Conservation (phyloP, 2,888 invertebrate genomes). For the Drosophila macrothrix region DNA sequence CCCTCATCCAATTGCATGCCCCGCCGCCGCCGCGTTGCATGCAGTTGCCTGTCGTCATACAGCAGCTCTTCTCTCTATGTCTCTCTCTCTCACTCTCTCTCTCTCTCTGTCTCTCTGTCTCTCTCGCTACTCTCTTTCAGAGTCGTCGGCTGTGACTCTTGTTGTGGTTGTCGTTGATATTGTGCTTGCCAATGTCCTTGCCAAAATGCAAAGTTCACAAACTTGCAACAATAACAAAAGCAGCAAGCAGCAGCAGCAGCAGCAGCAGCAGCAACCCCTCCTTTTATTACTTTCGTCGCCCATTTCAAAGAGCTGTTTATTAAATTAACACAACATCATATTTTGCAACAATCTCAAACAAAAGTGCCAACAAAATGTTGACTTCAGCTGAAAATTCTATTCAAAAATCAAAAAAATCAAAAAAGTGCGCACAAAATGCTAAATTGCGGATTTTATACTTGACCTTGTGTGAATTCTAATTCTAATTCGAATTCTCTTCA, state of each 20-base stretch:
- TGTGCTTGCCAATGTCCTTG: slow-evolving; percentile 60
- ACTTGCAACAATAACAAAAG: slow-evolving; percentile 16
- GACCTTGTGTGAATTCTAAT: background rate
- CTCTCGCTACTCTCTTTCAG: background rate
- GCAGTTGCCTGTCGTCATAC: background rate
- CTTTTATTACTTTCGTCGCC: background rate
- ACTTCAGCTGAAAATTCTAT: background rate
- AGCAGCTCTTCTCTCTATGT: background rate
- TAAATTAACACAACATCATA: background rate
- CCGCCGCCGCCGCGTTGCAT: background rate
- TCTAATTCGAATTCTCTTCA: background rate
- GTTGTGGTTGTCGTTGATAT: slow-evolving; percentile 9
- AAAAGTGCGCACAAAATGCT: background rate
- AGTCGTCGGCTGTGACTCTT: background rate
- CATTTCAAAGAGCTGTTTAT: background rate
- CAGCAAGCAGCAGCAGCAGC: background rate
- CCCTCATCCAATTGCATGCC: background rate
- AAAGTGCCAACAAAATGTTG: background rate
- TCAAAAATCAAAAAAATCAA: no score
- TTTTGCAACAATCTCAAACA: background rate
- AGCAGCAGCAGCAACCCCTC: background rate
- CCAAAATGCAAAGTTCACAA: slow-evolving; percentile 67
- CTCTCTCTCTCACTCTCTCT: background rate
- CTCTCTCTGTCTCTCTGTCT: background rate
- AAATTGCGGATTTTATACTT: background rate